Evolutionary conservation across 2,888 invertebrate species (phyloP).

Genomic region (Mesorhabditis belari): DNA sequence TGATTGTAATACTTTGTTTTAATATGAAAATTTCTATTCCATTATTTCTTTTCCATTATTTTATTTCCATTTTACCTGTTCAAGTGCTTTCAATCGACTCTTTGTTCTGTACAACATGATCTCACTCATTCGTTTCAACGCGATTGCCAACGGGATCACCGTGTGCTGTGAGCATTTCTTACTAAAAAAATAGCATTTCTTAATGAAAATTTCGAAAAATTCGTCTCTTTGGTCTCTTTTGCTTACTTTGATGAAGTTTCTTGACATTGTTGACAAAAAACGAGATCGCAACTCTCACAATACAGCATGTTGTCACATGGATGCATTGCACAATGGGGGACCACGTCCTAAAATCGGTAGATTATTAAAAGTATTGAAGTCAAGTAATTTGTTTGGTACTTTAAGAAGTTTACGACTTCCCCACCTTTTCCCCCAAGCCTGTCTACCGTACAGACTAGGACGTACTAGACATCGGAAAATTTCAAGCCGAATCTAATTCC

Average conservation of each 20-base stretch:
- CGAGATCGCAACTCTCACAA: conserved; percentile 87
- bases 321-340: conserved; percentile 83
- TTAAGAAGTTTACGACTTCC: no score
- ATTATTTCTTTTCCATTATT: not conserved
- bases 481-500: no score
- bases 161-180: conserved; percentile 64
- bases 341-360: conserved; percentile 67
- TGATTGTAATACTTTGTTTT: no score
- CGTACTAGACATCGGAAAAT: no score
- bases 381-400: no score
- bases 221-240: not conserved
- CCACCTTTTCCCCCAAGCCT: no score
- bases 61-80: not conserved
- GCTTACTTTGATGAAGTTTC: conserved; percentile 23
- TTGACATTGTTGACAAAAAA: conserved; percentile 76
- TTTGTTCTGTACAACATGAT: conserved; percentile 86
- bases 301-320: conserved; percentile 78
- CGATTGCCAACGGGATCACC: conserved; percentile 80
- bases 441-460: no score
- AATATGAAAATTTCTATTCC: no score
- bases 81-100: conserved; percentile 66
- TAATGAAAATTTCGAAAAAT: no score
- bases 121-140: conserved; percentile 90
- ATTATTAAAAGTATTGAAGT: conserved; percentile 62
- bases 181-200: conserved; percentile 17